Base-by-base conservation (phyloP, 2,888 invertebrate genomes). In the Drosophila bunnanda region DNA sequence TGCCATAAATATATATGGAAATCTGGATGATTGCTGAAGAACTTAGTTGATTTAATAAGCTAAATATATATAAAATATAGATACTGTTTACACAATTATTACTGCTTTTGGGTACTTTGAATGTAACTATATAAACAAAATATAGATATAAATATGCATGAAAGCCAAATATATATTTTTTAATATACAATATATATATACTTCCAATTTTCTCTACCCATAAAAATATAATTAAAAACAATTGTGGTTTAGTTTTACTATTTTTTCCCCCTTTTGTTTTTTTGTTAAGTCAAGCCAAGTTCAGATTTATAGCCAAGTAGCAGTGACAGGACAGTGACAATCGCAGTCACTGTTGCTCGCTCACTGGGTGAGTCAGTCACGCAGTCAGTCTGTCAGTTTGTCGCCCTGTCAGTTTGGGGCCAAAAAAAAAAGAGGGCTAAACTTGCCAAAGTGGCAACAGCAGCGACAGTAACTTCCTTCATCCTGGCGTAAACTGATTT, bases 401-500 rank as follows among this genome's bases (percentile, higher is more conserved):
- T 53, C 65, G 62, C 55, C 36, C 41, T 61, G 52, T 43, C 59
- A 50, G 20, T 53, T 20, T 4, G 48, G 39, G 30, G 50, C 34
- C 36, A 34, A 60, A 68, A 79, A 36, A 60, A 68, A 79, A 50
- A 52, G 61, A 46, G 55, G 58, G 64, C 65, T 55, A 61, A 75
- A 75, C 39, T 67, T 59, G 62, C 46, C 65, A 72, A 66, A 66
- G 66, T 64, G 61, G 57, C 65, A 76, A 15, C 50, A 50, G 34
- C 41, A 70, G 50, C 75, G 56, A 44, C 77, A 71, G 50, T 43
- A 43, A 73, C 58, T 64, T 53, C 73, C 58, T 59, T 72, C 71
- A 77, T 82, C 72, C 64, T 59, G 69, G 74, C 81, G 55, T 58
- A 64, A 76, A 70, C 80, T 88, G 86, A 88, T 84, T 88, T 84